These are phyloP conservation scores for Microtus richardsoni DNA, from an alignment of 2,113 vertebrate genomes.

Conservation along the genomic window DNA sequence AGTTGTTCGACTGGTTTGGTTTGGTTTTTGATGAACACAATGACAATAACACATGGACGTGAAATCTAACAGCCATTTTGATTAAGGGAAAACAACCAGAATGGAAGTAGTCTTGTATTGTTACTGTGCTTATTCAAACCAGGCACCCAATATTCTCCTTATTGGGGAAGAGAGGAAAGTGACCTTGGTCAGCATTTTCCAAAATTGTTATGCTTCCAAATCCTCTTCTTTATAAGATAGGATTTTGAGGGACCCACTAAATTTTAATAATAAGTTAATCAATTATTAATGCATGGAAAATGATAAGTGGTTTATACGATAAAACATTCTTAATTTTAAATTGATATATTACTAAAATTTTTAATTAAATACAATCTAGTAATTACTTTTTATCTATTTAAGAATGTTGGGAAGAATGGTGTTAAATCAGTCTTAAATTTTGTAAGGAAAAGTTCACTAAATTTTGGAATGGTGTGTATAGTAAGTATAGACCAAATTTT, in stretches of 20 bases:
- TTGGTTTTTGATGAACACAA: background rate
- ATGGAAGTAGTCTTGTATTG: background rate
- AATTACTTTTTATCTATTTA: conserved; percentile 44
- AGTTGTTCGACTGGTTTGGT: background rate
- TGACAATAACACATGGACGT: background rate
- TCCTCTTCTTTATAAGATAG: background rate
- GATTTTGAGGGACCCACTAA: conserved; percentile 6
- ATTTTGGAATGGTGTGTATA: background rate
- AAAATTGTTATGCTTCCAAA: conserved; percentile 35
- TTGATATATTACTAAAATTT: conserved; percentile 7
- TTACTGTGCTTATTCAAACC: background rate
- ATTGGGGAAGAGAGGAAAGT: background rate
- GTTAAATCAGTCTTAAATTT: conserved; percentile 56
- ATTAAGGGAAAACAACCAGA: background rate
- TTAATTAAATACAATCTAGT: conserved; percentile 14
- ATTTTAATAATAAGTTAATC: conserved; percentile 28
- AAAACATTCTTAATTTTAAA: conserved; percentile 34
- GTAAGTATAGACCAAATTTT: background rate
- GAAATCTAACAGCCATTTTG: conserved; percentile 5
- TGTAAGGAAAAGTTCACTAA: conserved; percentile 23
- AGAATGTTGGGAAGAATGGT: background rate
- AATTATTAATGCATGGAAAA: background rate
- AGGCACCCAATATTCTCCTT: background rate
- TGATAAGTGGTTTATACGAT: background rate
- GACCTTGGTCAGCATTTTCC: background rate